Percentiles rank a stretch among this genome's conserved stretches.
Evolutionary conservation across 2,113 vertebrate genomes (phyloP).

Genomic region (Aspidoscelis tigris): DNA sequence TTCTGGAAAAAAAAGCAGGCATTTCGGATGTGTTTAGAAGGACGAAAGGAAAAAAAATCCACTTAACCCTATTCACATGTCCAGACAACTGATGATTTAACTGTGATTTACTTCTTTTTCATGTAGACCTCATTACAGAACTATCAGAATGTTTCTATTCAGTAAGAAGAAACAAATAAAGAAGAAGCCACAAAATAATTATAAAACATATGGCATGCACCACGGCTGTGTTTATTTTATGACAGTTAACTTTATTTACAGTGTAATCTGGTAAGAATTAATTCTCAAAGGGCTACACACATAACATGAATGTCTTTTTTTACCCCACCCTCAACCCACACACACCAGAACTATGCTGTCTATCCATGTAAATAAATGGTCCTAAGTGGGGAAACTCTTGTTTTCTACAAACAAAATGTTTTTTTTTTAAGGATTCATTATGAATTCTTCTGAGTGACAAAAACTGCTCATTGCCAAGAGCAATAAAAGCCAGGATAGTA

Average conservation of each 20-base stretch:
- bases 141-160: slow-evolving; percentile 60
- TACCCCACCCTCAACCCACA: slow-evolving; percentile 38
- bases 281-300: slow-evolving; percentile 59
- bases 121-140: slow-evolving; percentile 60
- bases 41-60: slow-evolving; percentile 37
- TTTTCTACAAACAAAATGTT: slow-evolving; percentile 50
- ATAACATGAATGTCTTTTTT: slow-evolving; percentile 48
- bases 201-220: slow-evolving; percentile 69
- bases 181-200: slow-evolving; percentile 67
- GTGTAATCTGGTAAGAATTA: slow-evolving; percentile 72
- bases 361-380: slow-evolving; percentile 45
- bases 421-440: slow-evolving; percentile 54
- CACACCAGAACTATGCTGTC: slow-evolving; percentile 48
- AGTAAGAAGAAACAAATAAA: slow-evolving; percentile 69
- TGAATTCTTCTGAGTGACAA: slow-evolving; percentile 55
- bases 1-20: slow-evolving; percentile 2
- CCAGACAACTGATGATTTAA: slow-evolving; percentile 50
- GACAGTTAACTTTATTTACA: slow-evolving; percentile 72
- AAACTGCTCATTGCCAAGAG: slow-evolving; percentile 49
- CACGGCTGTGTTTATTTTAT: slow-evolving; percentile 70
- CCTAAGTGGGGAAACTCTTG: slow-evolving; percentile 39
- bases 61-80: slow-evolving; percentile 33
- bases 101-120: slow-evolving; percentile 47
- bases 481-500: slow-evolving; percentile 45
- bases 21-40: slow-evolving; percentile 27